Conservation (phyloP, 37 sponge, comb jelly and placozoan genomes). For the Corticium candelabrum region DNA sequence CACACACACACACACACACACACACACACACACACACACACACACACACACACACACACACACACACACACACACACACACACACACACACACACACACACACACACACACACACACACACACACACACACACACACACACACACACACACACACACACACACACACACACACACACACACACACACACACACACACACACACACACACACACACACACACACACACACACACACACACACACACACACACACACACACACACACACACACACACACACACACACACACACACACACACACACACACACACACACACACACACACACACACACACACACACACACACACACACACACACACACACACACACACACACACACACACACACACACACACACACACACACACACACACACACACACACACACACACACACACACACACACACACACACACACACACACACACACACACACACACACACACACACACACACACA, state of each 20-base stretch:
- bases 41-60: constrained; percentile 5
- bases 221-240: constrained; percentile 5
- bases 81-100: constrained; percentile 5
- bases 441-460: constrained; percentile 5
- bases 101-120: constrained; percentile 5
- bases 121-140: constrained; percentile 5
- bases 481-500: constrained; percentile 5
- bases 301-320: constrained; percentile 5
- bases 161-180: constrained; percentile 5
- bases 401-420: constrained; percentile 5
- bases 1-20: constrained; percentile 5
- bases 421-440: constrained; percentile 5
- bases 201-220: constrained; percentile 5
- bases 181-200: constrained; percentile 5
- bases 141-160: constrained; percentile 5
- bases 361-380: constrained; percentile 5
- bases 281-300: constrained; percentile 5
- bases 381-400: constrained; percentile 5
- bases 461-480: constrained; percentile 5
- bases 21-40: constrained; percentile 5
- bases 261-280: constrained; percentile 5
- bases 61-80: constrained; percentile 5
- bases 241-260: constrained; percentile 5
- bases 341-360: constrained; percentile 5
- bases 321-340: constrained; percentile 5